Conservation (phyloP, 2,888 invertebrate genomes). For the Helleia helle region DNA sequence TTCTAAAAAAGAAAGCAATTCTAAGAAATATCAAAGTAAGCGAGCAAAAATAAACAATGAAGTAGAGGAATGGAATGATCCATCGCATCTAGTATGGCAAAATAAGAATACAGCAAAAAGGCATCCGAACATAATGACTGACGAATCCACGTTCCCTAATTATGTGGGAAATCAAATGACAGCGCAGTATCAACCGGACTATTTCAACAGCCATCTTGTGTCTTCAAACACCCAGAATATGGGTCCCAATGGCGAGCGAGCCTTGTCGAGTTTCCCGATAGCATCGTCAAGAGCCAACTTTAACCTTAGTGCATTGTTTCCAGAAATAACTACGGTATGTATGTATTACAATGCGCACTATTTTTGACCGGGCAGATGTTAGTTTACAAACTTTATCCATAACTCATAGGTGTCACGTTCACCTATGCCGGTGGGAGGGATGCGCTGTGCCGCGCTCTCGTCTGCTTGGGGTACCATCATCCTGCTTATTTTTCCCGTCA, state of each 20-base stretch:
- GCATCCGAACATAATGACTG: slow-evolving; percentile 47
- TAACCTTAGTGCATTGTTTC: slow-evolving; percentile 87
- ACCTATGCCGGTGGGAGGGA: too few relatives aligned
- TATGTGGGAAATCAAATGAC: slow-evolving; percentile 58
- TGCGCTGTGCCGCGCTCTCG: too few relatives aligned
- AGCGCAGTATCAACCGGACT: slow-evolving; percentile 56
- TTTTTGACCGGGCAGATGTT: too few relatives aligned
- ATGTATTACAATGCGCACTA: too few relatives aligned
- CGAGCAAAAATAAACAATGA: slow-evolving; percentile 48
- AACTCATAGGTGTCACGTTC: too few relatives aligned
- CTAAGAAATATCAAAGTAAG: slow-evolving; percentile 60
- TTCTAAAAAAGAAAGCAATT: slow-evolving; percentile 55
- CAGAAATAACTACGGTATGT: slow-evolving; percentile 82
- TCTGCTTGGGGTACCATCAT: too few relatives aligned
- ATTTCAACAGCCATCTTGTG: slow-evolving; percentile 59
- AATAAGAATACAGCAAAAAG: slow-evolving; percentile 48
- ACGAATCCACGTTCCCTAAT: slow-evolving; percentile 55
- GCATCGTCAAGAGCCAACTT: slow-evolving; percentile 79
- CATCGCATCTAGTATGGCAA: slow-evolving; percentile 52
- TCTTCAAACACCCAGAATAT: slow-evolving; percentile 52
- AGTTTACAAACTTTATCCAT: too few relatives aligned
- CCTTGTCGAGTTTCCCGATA: slow-evolving; percentile 48
- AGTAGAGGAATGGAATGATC: slow-evolving; percentile 57
- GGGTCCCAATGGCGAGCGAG: slow-evolving; percentile 46
- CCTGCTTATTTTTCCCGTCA: too few relatives aligned